Evolutionary conservation across 2,888 invertebrate species (phyloP), one percentile per base, ranked within the genome.

Genomic region (Caenorhabditis uteleia): DNA sequence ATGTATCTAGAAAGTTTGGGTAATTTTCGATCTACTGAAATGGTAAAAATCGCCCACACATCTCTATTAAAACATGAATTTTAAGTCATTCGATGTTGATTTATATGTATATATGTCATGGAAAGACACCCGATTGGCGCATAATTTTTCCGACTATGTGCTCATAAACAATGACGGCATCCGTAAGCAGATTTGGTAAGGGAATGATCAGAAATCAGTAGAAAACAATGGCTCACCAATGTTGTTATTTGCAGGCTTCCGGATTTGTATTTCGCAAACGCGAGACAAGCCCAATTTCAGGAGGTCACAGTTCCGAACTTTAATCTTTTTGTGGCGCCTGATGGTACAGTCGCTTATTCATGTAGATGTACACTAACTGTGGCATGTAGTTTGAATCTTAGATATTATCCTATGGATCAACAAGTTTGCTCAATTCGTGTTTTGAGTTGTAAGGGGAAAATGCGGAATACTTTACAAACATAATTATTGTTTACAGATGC

Each of bases 61-160:
- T 60, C 36, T 38, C n/a, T n/a, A n/a, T n/a, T n/a, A n/a, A n/a
- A n/a, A n/a, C n/a, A n/a, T n/a, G n/a, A n/a, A n/a, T n/a, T n/a
- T n/a, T n/a, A n/a, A n/a, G 77, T 73, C 78, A 10, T 80, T 80
- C 53, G 80, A 80, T 53, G 79, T 77, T 33, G 80, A 80, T 65
- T 51, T 80, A 39, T 79, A 79, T 59, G 65, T 77, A 29, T 78
- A 75, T 55, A 68, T 77, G 70, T 68, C 70, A 3, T 77, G 77
- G 77, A 57, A 46, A 26, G 77, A 77, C 51, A 36, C 27, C 18
- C 50, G 73, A 18, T 57, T 80, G 10, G 45, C 69, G 18, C 78
- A 79, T 60, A 75, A 74, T 45, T 58, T 69, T 29, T 46, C 60
- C 27, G 75, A 78, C 29, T 72, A 78, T 47, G 72, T 80, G 23